A percentile compares a stretch with the other conserved stretches of the same genome.
Conservation (phyloP, 1,140 invertebrate genomes). For the Drosophila athabasca region DNA sequence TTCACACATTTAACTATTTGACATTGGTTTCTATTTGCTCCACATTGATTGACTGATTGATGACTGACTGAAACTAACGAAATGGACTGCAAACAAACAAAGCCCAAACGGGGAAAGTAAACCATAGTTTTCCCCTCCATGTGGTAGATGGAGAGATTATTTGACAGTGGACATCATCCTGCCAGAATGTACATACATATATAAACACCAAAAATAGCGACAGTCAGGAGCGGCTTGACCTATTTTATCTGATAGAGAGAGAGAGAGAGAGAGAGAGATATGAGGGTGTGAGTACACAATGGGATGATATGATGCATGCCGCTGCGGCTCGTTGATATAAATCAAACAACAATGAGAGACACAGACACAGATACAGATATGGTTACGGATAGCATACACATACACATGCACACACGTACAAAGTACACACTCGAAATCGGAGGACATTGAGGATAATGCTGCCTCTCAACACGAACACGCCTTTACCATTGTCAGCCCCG, state of each 20-base stretch:
- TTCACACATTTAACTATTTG: constrained; percentile 52
- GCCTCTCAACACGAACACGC: constrained; percentile 58
- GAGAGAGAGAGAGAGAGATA: constrained; percentile 6
- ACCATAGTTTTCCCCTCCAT: constrained; percentile 3
- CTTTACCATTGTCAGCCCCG: constrained; percentile 35
- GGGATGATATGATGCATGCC: constrained; percentile 33
- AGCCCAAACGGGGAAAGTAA: constrained; percentile 28
- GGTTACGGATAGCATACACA: constrained; percentile 23
- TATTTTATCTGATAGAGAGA: constrained; percentile 35
- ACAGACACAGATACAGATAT: constrained; percentile 41
- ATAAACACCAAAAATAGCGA: constrained; percentile 12
- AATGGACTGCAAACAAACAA: neutral
- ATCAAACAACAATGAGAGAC: constrained; percentile 69
- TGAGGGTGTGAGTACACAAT: constrained; percentile 35
- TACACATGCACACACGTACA: constrained; percentile 13
- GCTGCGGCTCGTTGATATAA: constrained; percentile 59
- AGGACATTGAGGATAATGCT: constrained; percentile 66
- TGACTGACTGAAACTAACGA: constrained; percentile 37
- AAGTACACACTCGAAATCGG: constrained; percentile 38
- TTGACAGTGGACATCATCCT: constrained; percentile 34
- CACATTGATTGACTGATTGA: constrained; percentile 44
- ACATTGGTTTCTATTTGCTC: constrained; percentile 61
- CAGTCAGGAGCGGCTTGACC: constrained; percentile 17
- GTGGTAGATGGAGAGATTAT: constrained; percentile 26
- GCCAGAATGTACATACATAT: neutral